Evolutionary conservation across 2,113 vertebrate species (phyloP), one percentile per base, ranked within the genome.

Genomic region (Oriolus oriolus): DNA sequence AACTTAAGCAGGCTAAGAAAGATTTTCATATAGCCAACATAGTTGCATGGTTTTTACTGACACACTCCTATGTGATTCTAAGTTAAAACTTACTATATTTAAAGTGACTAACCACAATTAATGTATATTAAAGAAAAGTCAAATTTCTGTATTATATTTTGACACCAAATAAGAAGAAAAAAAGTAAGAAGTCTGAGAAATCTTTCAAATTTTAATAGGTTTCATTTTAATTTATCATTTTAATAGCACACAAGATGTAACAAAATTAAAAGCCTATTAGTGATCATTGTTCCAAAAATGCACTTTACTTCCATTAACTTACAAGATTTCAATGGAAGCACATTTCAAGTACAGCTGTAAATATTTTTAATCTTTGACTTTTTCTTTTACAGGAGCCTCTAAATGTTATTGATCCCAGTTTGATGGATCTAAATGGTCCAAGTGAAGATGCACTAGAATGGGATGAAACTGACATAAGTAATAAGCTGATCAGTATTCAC

Each of bases 391-490:
- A 99, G 99, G 98, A 99, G 70, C 96, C 98, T 56, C 97, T 98
- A 89, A 99, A 98, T 49, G 96, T 98, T 91, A 98, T 99, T 90
- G 99, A 99, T 93, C 98, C 98, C 13, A 98, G 98, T 52, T 97
- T 99, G 56, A 98, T 99, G 93, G 98, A 99, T 92, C 98, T 99
- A 79, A 98, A 98, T 89, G 98, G 97, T 68, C 90, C 97, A 35
- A 97, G 70, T 37, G 99, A 99, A 71, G 99, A 99, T 95, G 99
- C 98, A 49, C 98, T 99, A 95, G 99, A 99, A 95, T 99, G 99
- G 99, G 99, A 99, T 89, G 99, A 99, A 94, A 99, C 98, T 9
- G 99, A 99, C 76, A 99, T 99, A 96, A 98, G 97, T 95, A 98
- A 98, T 87, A 98, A 98, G 53, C 82, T 98, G 96, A 98, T 99